A percentile compares a stretch with the other conserved stretches of the same genome.
Evolutionary conservation across 2,113 vertebrate species (phyloP).

Genomic region (Eolophus roseicapilla): DNA sequence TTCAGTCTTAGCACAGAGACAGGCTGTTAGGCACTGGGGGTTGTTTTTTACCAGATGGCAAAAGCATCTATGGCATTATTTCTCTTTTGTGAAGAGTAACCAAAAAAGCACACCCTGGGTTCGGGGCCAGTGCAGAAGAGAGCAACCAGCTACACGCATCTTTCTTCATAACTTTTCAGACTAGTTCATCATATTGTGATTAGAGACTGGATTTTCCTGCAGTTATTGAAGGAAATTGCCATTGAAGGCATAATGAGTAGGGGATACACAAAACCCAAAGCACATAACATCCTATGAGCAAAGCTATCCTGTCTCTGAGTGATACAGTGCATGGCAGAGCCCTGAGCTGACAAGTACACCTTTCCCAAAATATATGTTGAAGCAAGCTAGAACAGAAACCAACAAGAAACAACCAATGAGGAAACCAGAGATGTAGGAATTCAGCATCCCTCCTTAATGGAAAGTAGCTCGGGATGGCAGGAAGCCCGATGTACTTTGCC

Average conservation of each 20-base stretch:
- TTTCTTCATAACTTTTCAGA: neutral
- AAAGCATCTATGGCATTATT: neutral
- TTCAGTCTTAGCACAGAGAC: neutral
- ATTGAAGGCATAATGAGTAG: neutral
- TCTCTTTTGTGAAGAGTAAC: neutral
- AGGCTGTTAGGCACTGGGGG: neutral
- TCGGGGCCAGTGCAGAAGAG: neutral
- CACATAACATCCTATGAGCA: neutral
- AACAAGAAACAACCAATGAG: neutral
- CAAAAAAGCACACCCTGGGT: neutral
- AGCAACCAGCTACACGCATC: neutral
- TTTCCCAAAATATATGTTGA: neutral
- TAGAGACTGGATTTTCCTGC: neutral
- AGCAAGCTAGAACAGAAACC: neutral
- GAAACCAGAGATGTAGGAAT: neutral
- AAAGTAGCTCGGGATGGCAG: neutral
- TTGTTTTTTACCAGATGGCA: neutral
- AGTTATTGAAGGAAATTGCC: neutral
- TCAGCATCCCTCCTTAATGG: neutral
- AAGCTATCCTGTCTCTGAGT: neutral
- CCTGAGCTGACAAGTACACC: neutral
- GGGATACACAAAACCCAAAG: neutral
- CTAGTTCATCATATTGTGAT: neutral
- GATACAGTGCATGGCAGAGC: neutral
- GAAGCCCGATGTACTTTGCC: neutral